Evolutionary conservation across 2,888 invertebrate genomes (phyloP), one percentile per base, ranked within the genome.

Genomic region (Nesidiocoris tenuis): DNA sequence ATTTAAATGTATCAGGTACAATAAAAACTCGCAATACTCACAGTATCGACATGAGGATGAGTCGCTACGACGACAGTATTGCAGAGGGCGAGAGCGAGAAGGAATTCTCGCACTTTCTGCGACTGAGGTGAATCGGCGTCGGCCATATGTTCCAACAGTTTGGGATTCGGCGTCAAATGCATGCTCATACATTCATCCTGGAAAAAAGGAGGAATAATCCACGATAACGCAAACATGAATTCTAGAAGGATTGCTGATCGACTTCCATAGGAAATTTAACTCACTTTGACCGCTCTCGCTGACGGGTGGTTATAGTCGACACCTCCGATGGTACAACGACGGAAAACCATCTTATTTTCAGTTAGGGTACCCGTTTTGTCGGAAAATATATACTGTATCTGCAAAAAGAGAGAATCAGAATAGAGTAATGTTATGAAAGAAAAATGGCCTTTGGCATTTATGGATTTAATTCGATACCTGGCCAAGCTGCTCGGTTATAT

Each of bases 351-450:
- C 84, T 95, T 92, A 84, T 98, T 98, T 85, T 98, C 97, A 0
- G 98, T 98, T 75, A 98, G 85, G 1, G 98, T 98, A 3, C 98
- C 98, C 0, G 98, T 98, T 85, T 98, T 98, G 84, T 98, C 98
- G 9, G 95, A 95, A 85, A 98, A 98, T 79, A 98, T 88, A 82
- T 98, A 97, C 82, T 95, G 92, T 66, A 94, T 87, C 85, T 86
- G 78, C 2, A 81, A 79, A 59, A 66, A 55, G 65, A 76, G 67
- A 0, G 0, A 54, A 54, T 63, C 19, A 22, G 12, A 9, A 2
- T 59, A 59, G 7, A 18, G 3, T 9, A n/a, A 55, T 39, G 39
- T 9, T 5, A 25, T 1, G 39, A 5, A 64, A 2, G 2, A 64
- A 3, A 23, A 64, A 1, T 24, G 7, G n/a, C n/a, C n/a, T n/a